A percentile compares a stretch with the other conserved stretches of the same genome.
These are phyloP conservation scores for Zoanthus sociatus DNA, from an alignment of 92 coral and sea anemone species.

Conservation along the genomic window DNA sequence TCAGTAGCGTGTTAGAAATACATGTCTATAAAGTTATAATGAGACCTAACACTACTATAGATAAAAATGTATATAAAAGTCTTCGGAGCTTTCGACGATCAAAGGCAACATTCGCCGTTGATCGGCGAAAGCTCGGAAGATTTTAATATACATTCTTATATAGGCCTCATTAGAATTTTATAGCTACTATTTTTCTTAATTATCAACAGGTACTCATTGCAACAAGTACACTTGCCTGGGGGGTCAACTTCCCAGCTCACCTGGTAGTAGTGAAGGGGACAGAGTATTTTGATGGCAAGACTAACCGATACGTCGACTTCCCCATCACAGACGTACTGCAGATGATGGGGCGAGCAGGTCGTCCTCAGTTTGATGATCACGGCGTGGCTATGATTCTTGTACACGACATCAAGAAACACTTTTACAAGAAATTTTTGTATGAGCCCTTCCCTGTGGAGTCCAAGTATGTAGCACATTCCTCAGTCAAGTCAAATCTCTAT, in stretches of 20 bases:
- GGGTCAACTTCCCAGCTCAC: slow-evolving; percentile 98
- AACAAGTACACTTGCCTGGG: slow-evolving; percentile 99
- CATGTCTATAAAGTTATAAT: too few species aligned
- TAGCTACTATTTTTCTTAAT: not conserved
- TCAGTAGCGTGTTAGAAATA: too few species aligned
- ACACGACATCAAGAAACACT: slow-evolving; percentile 98
- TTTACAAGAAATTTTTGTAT: slow-evolving; percentile 96
- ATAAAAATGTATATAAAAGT: too few species aligned
- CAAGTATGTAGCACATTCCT: slow-evolving; percentile 61
- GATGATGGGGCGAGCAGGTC: slow-evolving; percentile 99
- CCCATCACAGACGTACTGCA: slow-evolving; percentile 99
- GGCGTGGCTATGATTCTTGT: slow-evolving; percentile 99
- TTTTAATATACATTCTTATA: too few species aligned
- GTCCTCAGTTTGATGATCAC: slow-evolving; percentile 97
- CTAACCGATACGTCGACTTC: slow-evolving; percentile 92
- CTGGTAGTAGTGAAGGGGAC: slow-evolving; percentile 96
- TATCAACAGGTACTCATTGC: slow-evolving; percentile 83
- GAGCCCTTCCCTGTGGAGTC: slow-evolving; percentile 99
- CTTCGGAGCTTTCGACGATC: too few species aligned
- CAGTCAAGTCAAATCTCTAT: too few species aligned
- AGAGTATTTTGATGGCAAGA: slow-evolving; percentile 97
- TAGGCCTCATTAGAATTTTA: too few species aligned
- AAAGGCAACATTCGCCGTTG: too few species aligned
- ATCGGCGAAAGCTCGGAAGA: too few species aligned
- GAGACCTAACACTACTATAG: too few species aligned